These are phyloP conservation scores for Adelges cooleyi DNA, from an alignment of 1,140 invertebrate species.

Conservation along the genomic window DNA sequence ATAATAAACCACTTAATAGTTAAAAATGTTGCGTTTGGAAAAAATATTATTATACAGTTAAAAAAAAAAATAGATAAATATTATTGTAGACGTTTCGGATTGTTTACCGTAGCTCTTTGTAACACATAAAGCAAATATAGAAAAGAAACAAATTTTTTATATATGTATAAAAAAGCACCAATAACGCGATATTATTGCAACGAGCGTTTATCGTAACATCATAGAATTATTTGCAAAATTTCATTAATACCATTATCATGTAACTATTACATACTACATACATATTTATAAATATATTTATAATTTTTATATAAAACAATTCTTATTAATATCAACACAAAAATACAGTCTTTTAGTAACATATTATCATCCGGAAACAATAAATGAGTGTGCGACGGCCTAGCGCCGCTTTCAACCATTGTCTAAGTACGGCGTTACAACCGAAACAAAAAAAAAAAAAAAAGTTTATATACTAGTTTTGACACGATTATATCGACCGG, in stretches of 20 bases:
- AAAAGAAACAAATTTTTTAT: background rate
- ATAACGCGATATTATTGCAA: slow-evolving; percentile 14
- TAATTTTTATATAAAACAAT: no score
- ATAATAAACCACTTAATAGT: no score
- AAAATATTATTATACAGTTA: slow-evolving; percentile 22
- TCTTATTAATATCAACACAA: slow-evolving; percentile 11
- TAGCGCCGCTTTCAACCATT: no score
- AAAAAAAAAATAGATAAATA: slow-evolving; percentile 21
- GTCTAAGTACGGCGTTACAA: no score
- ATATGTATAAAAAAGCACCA: slow-evolving; percentile 17
- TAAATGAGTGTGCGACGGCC: background rate
- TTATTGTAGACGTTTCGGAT: slow-evolving; percentile 4
- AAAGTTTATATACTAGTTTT: no score
- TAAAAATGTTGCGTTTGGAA: background rate
- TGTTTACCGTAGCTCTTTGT: background rate
- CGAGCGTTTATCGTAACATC: background rate
- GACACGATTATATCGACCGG: no score
- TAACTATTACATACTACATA: slow-evolving; percentile 5
- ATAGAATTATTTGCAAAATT: slow-evolving; percentile 14
- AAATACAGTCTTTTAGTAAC: slow-evolving; percentile 28
- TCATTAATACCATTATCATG: background rate
- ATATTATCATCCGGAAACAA: slow-evolving; percentile 3
- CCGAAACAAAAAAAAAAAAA: no score
- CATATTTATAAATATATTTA: slow-evolving; percentile 19
- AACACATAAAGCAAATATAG: background rate